phyloP scores from a whole-genome alignment of 2,113 vertebrate species.

The Siniperca knerii region DNA sequence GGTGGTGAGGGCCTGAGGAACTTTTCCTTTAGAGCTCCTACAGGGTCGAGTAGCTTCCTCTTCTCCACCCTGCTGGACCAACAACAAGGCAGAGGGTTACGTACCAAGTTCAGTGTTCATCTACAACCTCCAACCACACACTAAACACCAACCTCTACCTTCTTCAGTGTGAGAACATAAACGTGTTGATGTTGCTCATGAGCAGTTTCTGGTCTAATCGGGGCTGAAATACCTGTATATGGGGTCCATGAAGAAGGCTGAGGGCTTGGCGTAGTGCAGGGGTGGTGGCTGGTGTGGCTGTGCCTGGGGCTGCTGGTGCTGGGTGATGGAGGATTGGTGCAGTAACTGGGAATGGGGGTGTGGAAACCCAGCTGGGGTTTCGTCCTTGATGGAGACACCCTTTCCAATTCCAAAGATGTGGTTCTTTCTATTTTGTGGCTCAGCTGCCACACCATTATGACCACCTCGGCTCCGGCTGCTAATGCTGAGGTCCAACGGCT shows the following conservation, averaged over 20 bases:
- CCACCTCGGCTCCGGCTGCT: conserved; percentile 91
- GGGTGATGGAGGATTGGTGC: conserved; percentile 87
- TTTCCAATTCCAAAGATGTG: conserved; percentile 90
- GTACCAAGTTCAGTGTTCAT: conserved; percentile 82
- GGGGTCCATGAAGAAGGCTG: conserved; percentile 99
- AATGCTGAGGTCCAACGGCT: conserved; percentile 97
- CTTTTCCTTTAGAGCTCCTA: conserved; percentile 97
- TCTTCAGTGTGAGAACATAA: conserved; percentile 15
- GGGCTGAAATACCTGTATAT: conserved; percentile 98
- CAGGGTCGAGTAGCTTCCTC: conserved; percentile 97
- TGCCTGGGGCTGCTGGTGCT: conserved; percentile 88
- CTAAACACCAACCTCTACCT: neutral
- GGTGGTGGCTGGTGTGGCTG: conserved; percentile 91
- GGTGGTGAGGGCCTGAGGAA: conserved; percentile 94
- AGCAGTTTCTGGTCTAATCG: conserved; percentile 76
- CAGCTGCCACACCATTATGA: conserved; percentile 89
- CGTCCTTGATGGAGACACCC: conserved; percentile 83
- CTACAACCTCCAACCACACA: conserved; percentile 11
- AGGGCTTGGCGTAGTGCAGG: conserved; percentile 98
- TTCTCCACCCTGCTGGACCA: conserved; percentile 99
- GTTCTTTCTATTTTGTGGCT: conserved; percentile 89
- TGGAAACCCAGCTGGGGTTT: conserved; percentile 84
- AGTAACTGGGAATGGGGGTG: conserved; percentile 88
- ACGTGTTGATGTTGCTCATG: neutral
- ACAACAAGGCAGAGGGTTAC: conserved; percentile 93